Evolutionary conservation across 2,113 vertebrate species (phyloP), one percentile per base, ranked within the genome.

Genomic region (Limnothrissa miodon): DNA sequence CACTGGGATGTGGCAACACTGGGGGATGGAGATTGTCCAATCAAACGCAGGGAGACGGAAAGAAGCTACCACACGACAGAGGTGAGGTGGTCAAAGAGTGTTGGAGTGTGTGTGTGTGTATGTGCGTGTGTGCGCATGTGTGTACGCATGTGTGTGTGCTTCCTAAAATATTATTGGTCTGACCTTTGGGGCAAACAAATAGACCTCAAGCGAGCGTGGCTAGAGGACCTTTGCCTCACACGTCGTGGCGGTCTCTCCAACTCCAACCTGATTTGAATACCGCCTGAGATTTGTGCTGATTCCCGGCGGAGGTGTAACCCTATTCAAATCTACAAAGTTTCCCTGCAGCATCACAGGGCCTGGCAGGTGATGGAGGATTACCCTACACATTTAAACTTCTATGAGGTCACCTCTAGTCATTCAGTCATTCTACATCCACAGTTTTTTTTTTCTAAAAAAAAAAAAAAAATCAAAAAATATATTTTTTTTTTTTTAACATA

Each of bases 121-220:
- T n/a, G 21, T 59, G 56, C 25, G 56, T 59, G 56, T 59, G 21
- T n/a, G 56, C 8, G 23, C 17, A 51, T 4, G 53, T 1, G 21
- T n/a, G 9, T 56, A 23, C n/a, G 23, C n/a, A 4, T 23, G 1
- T n/a, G 53, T 59, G 53, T 7, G 4, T 39, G 10, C 5, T 51
- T 62, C 17, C 79, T 79, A 7, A 46, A 82, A 53, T 80, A 80
- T 53, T 42, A 81, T 74, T 36, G 74, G 44, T 56, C 66, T 84
- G 56, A 84, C 70, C 87, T 88, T 83, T 86, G 45, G 74, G 39
- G 83, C 78, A 87, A 85, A 83, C 48, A 80, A 39, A 88, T 39
- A 70, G n/a, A n/a, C n/a, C n/a, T n/a, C n/a, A 42, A 82, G 59
- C 59, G 11, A 82, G 5, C 9, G 44, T 81, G 33, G 21, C 53